phyloP scores from a whole-genome alignment of 2,888 invertebrate genomes.

The Choreutis nemorana region DNA sequence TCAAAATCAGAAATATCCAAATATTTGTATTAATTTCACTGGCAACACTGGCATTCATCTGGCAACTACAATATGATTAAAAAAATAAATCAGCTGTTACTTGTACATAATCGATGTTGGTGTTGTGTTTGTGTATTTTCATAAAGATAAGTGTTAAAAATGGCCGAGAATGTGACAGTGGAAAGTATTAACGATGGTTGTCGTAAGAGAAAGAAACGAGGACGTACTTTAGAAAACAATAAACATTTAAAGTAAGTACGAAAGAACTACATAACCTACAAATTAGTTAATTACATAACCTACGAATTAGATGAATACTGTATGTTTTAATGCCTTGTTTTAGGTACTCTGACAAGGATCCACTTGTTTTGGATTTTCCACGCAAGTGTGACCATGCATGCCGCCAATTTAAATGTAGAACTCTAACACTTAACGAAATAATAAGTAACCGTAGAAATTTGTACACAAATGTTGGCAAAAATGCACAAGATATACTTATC shows the following conservation, averaged over 20 bases:
- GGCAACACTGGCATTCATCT: not conserved
- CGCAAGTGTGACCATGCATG: not conserved
- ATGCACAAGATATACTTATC: constrained; percentile 10
- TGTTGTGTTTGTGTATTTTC: not conserved
- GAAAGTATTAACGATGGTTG: not conserved
- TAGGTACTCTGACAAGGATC: constrained; percentile 2
- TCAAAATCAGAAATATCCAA: not conserved
- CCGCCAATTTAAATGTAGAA: constrained; percentile 1
- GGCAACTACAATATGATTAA: not conserved
- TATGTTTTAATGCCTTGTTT: not conserved
- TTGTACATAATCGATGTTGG: no score
- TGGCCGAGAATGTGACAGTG: not conserved
- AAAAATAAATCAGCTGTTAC: not conserved
- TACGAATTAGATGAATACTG: no score
- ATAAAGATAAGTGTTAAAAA: not conserved
- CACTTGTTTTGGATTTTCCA: constrained; percentile 1
- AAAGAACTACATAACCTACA: not conserved
- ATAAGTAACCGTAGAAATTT: constrained; percentile 5
- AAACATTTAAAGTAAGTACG: not conserved
- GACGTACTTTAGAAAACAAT: not conserved
- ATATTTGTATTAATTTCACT: not conserved
- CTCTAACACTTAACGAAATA: not conserved
- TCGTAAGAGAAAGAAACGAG: not conserved
- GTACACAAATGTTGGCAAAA: constrained; percentile 9
- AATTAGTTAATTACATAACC: no score